Percentiles rank a stretch among this genome's conserved stretches.
Evolutionary conservation across 2,113 vertebrate genomes (phyloP).

Genomic region (Rhinolophus ferrumequinum): DNA sequence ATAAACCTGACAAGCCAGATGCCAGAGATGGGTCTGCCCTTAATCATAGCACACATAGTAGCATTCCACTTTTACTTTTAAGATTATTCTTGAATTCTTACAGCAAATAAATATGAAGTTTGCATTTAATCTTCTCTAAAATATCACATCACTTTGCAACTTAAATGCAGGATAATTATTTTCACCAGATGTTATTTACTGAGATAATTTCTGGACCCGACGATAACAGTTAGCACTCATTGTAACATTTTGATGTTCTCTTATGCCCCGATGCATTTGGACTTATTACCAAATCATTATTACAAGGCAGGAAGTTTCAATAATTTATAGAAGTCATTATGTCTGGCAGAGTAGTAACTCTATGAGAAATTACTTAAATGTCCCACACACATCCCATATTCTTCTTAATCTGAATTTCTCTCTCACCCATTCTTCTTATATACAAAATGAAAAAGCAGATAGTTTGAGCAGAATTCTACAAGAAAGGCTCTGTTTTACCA

Average conservation of each 20-base stretch:
- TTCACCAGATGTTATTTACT: constrained; percentile 70
- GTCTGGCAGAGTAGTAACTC: constrained; percentile 45
- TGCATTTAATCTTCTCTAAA: constrained; percentile 47
- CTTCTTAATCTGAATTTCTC: constrained; percentile 34
- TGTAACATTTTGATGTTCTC: constrained; percentile 70
- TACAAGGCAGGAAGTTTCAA: constrained; percentile 72
- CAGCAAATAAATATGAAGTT: constrained; percentile 30
- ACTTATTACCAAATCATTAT: constrained; percentile 81
- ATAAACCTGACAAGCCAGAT: constrained; percentile 45
- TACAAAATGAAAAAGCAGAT: constrained; percentile 18
- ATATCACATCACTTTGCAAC: constrained; percentile 63
- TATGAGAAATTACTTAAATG: constrained; percentile 74
- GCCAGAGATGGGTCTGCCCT: not conserved
- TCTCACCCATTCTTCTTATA: constrained; percentile 58
- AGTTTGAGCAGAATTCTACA: constrained; percentile 54
- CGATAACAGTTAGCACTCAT: constrained; percentile 52
- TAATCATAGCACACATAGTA: not conserved
- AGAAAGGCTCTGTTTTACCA: constrained; percentile 19
- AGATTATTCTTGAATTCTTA: constrained; percentile 52
- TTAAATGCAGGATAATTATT: constrained; percentile 73
- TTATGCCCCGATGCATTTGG: constrained; percentile 71
- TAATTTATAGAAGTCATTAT: constrained; percentile 81
- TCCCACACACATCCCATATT: not conserved
- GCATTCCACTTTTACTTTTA: constrained; percentile 41
- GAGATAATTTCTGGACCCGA: constrained; percentile 74